Evolutionary conservation across 2,888 invertebrate genomes (phyloP), one percentile per base, ranked within the genome.

Genomic region (Hyalella azteca): DNA sequence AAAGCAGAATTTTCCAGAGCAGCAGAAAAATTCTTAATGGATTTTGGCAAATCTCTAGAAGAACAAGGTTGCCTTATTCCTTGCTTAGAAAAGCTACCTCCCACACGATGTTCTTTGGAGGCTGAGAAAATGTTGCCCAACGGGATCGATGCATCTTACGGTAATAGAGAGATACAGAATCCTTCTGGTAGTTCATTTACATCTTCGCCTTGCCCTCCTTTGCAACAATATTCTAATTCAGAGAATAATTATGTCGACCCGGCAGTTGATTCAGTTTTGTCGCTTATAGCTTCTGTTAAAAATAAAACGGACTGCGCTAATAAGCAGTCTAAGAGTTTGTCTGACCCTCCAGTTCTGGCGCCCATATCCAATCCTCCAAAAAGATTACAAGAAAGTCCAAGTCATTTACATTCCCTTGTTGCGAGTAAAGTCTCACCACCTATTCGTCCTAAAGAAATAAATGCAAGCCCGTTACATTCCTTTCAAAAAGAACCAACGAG

Each of bases 1-100:
- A 54, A 19, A 15, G 13, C 26, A 11, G 32, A 13, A 13, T 36
- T 66, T 32, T 66, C 66, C 15, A 36, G 36, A 2, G 66, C 15
- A 36, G 66, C 66, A 36, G 66, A 32, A 66, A 66, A 66, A 7
- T 66, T 66, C 36, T 66, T 66, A 36, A 66, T 36, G 4, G 36
- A 36, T 29, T 36, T 66, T 3, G 39, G 66, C 36, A 1, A 66
- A 66, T 66, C 66, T 13, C 19, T 66, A 29, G 36, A 66, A 19
- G 29, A 36, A 32, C 32, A 36, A 36, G 9, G 66, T 22, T 66
- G 66, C n/a, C n/a, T n/a, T 36, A 19, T 66, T 36, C 15, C 66
- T 66, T 13, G 7, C 32, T 36, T 11, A 36, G 19, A 36, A 7
- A 32, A 2, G 39, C 7, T 66, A 29, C 15, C 13, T 11, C 9